Conservation (phyloP, 1,140 invertebrate genomes). For the Neotoxoptera formosana region DNA sequence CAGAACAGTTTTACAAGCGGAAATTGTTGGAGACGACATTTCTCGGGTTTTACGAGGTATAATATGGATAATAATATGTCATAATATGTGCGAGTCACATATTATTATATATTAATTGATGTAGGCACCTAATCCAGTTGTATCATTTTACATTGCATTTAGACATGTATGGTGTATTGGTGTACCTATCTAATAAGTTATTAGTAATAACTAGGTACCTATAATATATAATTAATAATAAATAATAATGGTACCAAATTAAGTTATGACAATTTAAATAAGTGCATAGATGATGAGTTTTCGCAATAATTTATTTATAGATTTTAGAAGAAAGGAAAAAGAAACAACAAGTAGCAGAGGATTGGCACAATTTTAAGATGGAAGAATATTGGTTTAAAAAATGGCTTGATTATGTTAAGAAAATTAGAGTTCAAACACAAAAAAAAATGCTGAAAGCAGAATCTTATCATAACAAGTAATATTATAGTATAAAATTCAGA, state of each 20-base stretch:
- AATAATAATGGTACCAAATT: background rate
- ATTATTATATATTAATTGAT: background rate
- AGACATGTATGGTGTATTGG: no score
- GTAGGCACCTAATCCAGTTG: background rate
- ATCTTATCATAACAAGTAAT: conserved; percentile 54
- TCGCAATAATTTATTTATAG: conserved; percentile 1
- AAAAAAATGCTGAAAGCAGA: conserved; percentile 42
- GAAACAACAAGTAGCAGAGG: conserved; percentile 58
- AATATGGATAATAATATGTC: background rate
- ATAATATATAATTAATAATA: background rate
- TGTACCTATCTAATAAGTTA: no score
- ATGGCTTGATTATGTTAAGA: conserved; percentile 30
- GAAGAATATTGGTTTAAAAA: conserved; percentile 43
- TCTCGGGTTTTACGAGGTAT: background rate
- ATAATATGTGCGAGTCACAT: background rate
- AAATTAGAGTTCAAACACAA: conserved; percentile 7
- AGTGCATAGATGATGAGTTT: background rate
- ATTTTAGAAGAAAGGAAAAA: conserved; percentile 35
- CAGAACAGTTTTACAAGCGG: conserved; percentile 38
- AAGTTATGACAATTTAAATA: background rate
- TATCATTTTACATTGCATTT: background rate
- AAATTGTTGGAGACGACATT: conserved; percentile 36
- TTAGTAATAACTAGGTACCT: no score
- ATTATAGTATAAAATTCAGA: background rate
- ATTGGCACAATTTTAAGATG: conserved; percentile 48